Conservation (phyloP, 2,888 invertebrate species). For the Drosophila tripunctata region DNA sequence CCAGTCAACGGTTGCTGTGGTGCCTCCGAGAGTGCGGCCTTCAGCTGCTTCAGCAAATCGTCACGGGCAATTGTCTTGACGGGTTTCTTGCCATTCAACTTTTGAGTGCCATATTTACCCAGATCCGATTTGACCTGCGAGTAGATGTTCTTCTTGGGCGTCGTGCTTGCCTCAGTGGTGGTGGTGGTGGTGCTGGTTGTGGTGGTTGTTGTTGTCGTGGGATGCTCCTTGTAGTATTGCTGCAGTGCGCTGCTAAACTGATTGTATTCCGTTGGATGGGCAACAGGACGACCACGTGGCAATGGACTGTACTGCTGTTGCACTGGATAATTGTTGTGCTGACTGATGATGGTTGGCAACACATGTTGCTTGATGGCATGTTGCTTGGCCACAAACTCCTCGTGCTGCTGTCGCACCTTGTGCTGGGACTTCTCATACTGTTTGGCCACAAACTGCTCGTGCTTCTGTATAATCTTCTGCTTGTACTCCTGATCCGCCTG, state of each 20-base stretch:
- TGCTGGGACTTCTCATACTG: slow-evolving; percentile 92
- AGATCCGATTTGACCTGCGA: slow-evolving; percentile 86
- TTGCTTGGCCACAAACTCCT: slow-evolving; percentile 89
- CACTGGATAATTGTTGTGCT: slow-evolving; percentile 80
- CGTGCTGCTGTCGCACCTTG: slow-evolving; percentile 90
- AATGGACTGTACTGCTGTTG: slow-evolving; percentile 78
- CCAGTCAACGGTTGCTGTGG: slow-evolving; percentile 87
- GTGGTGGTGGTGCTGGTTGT: slow-evolving; percentile 88
- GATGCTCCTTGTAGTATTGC: slow-evolving; percentile 88
- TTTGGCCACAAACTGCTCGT: slow-evolving; percentile 91
- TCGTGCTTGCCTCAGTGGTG: slow-evolving; percentile 85
- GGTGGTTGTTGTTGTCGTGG: slow-evolving; percentile 89
- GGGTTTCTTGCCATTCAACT: slow-evolving; percentile 74
- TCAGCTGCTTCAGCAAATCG: slow-evolving; percentile 90
- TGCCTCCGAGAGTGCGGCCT: slow-evolving; percentile 89
- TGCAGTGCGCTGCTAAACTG: slow-evolving; percentile 88
- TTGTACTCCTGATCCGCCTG: slow-evolving; percentile 88
- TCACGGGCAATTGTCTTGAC: slow-evolving; percentile 88
- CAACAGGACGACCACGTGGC: slow-evolving; percentile 83
- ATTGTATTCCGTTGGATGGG: slow-evolving; percentile 86
- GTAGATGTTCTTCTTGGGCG: slow-evolving; percentile 86
- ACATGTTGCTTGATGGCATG: slow-evolving; percentile 86
- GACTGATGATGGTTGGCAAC: slow-evolving; percentile 82
- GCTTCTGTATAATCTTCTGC: slow-evolving; percentile 89
- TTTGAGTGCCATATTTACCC: slow-evolving; percentile 74